Base-by-base conservation (phyloP, 2,113 vertebrate genomes). In the Sarotherodon lohbergeri region DNA sequence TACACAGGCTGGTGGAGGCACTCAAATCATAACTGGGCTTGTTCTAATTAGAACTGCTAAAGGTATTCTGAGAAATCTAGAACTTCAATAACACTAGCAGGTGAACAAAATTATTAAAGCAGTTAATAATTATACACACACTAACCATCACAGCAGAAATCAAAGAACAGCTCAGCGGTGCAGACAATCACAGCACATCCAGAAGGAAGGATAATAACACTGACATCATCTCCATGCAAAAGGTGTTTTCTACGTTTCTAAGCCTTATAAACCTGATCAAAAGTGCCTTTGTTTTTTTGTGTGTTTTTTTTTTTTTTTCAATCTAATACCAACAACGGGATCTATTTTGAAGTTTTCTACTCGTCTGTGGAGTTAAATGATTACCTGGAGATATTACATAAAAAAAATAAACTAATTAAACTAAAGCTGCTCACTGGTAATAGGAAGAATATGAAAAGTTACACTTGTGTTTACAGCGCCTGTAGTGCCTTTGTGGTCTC, bases 371-470 rank as follows among this genome's bases (percentile, higher is more conserved):
- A 59, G n/a, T 81, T 4, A 81, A 19, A 63, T 6, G 2, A 46
- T 43, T 52, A 24, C 22, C 52, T 29, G 54, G 17, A 36, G 55
- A 46, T 54, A 22, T 82, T 81, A 17, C 29, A 63, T 36, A 39
- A 66, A 66, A 39, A 39, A 66, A 66, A 36, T 66, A n/a, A 66
- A 39, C 32, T 1, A 66, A 66, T 39, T 66, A 66, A 66, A n/a
- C 17, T 39, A 66, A 90, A 90, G 89, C 89, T 92, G 89, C 88
- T 92, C 11, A 80, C 81, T 90, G 85, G 63, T 71, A 82, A 50
- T 36, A 46, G 10, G 9, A 79, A 46, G 17, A 81, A 41, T 76
- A 80, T 54, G 10, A 19, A 46, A 71, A 27, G 79, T 80, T 50
- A 59, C 12, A 82, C 80, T 73, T 4, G 82, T 78, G 71, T 93